Conservation (phyloP, 2,888 invertebrate species). For the Nemurella pictetii region DNA sequence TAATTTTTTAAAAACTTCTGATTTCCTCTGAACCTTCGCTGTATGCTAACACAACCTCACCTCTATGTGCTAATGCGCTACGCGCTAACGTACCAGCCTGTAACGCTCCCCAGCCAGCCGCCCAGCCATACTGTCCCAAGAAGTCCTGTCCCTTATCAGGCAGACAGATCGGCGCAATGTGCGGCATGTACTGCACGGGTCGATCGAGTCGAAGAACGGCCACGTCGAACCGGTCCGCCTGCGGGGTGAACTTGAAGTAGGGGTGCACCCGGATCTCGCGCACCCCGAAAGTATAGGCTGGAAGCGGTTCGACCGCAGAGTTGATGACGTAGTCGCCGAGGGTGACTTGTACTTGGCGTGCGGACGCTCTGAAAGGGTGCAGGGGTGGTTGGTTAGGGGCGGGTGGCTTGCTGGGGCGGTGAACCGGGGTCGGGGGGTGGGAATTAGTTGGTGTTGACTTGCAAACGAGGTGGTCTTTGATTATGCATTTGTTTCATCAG, state of each 20-base stretch:
- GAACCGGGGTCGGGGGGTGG: too few relatives aligned
- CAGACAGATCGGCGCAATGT: conserved; percentile 79
- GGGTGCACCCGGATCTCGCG: conserved; percentile 88
- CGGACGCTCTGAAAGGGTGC: conserved; percentile 67
- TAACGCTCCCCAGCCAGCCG: conserved; percentile 91
- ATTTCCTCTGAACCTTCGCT: too few relatives aligned
- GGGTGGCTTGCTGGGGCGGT: too few relatives aligned
- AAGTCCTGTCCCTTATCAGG: conserved; percentile 89
- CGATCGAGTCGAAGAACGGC: conserved; percentile 86
- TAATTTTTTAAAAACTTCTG: too few relatives aligned
- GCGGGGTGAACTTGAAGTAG: conserved; percentile 90
- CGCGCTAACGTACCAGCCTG: conserved; percentile 57
- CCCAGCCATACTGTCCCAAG: conserved; percentile 88
- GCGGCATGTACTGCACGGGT: conserved; percentile 71
- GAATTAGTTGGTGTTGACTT: too few relatives aligned
- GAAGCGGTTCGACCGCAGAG: conserved; percentile 87
- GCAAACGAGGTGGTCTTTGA: too few relatives aligned
- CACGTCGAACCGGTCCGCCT: conserved; percentile 88
- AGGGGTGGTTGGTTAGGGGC: neutral
- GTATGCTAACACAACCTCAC: too few relatives aligned
- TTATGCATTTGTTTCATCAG: too few relatives aligned
- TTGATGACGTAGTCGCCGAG: conserved; percentile 92
- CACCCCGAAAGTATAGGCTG: conserved; percentile 92
- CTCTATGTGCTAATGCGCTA: neutral
- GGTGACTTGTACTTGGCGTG: conserved; percentile 89